Base-by-base conservation (phyloP, 2,888 invertebrate species). In the Acanthosepion pharaonis region DNA sequence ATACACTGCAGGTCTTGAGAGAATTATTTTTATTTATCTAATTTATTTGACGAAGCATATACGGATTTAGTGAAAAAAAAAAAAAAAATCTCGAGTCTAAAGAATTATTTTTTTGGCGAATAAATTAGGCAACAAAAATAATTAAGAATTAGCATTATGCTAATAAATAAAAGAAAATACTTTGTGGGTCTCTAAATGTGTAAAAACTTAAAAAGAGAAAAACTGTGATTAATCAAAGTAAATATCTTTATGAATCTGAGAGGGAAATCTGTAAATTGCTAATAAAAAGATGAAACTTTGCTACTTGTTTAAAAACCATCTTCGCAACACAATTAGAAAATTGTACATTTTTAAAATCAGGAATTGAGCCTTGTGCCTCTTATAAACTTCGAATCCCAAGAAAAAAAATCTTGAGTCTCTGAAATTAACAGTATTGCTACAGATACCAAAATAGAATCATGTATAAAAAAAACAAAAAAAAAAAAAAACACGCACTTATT, bases 351-450 rank as follows among this genome's bases (percentile, higher is more conserved):
- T 78, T 78, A 11, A 78, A 78, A 78, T 78, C 78, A 33, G n/a
- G n/a, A n/a, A 78, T 33, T 78, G 15, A 11, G 78, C 15, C 78
- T 18, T 33, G 9, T 33, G 8, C 3, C n/a, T 78, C 4, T n/a
- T n/a, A 78, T 33, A 33, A n/a, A 78, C 5, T n/a, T 78, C 28
- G 5, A 28, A 64, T 23, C 3, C 20, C 20, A 64, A 28, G 28
- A 25, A n/a, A 78, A n/a, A 33, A 78, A 78, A 78, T 33, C 78
- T 5, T 78, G 11, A 11, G 11, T n/a, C 78, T 15, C 11, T 28
- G n/a, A 78, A n/a, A n/a, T n/a, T 78, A 78, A 78, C 78, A 78
- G 78, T n/a, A 78, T n/a, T 78, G 78, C 78, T 78, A n/a, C n/a
- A 78, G n/a, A 59, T 59, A 20, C 20, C 59, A 59, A 23, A 59